phyloP scores from a whole-genome alignment of 2,113 vertebrate species.

The Platichthys flesus region DNA sequence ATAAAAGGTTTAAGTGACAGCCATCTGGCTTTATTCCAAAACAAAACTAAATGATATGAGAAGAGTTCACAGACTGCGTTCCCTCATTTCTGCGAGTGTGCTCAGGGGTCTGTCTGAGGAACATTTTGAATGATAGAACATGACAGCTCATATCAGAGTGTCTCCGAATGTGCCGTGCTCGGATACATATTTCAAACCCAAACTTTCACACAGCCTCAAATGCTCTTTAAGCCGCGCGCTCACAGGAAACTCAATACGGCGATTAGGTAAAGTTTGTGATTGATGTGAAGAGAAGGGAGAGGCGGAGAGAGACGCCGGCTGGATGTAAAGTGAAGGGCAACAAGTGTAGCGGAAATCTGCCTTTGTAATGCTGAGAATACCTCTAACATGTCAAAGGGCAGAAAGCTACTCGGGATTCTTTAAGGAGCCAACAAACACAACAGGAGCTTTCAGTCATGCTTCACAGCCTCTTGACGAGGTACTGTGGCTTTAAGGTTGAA shows the following conservation, averaged over 20 bases:
- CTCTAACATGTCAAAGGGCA: not conserved
- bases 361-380: slow-evolving; percentile 20
- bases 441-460: slow-evolving; percentile 1
- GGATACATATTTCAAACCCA: slow-evolving; percentile 56
- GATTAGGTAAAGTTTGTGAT: slow-evolving; percentile 50
- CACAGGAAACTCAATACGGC: slow-evolving; percentile 38
- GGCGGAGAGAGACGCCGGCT: slow-evolving; percentile 1
- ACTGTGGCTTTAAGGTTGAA: not conserved
- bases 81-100: slow-evolving; percentile 44
- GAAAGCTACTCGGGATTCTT: not conserved
- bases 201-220: slow-evolving; percentile 42
- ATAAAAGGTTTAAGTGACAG: not conserved
- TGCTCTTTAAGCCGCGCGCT: slow-evolving; percentile 35
- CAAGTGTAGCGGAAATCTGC: slow-evolving; percentile 4
- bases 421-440: not conserved
- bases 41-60: slow-evolving; percentile 17
- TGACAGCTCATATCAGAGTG: slow-evolving; percentile 53
- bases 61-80: slow-evolving; percentile 1
- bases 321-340: slow-evolving; percentile 13
- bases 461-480: slow-evolving; percentile 10
- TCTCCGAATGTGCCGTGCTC: slow-evolving; percentile 28
- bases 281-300: slow-evolving; percentile 26
- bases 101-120: slow-evolving; percentile 50
- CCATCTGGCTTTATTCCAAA: slow-evolving; percentile 21
- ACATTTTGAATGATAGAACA: slow-evolving; percentile 50